These are phyloP conservation scores for Patella pellucida DNA, from an alignment of 2,888 invertebrate genomes.

Conservation along the genomic window DNA sequence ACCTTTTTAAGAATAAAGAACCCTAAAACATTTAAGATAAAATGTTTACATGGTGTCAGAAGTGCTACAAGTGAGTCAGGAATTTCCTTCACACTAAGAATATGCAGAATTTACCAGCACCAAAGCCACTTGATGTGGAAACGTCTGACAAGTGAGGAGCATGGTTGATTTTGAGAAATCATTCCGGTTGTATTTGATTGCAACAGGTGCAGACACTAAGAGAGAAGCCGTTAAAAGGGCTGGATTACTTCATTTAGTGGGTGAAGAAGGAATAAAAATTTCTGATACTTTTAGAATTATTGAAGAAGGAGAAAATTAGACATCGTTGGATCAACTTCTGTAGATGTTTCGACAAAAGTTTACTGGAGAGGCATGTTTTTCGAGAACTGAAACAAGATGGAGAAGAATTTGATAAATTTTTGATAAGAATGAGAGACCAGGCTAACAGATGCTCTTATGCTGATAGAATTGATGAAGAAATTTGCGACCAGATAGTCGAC, in stretches of 20 bases:
- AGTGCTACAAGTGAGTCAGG: not conserved
- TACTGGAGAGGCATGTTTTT: conserved; percentile 11
- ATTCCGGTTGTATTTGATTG: not conserved
- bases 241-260: not conserved
- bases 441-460: not conserved
- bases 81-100: not conserved
- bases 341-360: not conserved
- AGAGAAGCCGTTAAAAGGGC: not conserved
- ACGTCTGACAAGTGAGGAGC: not conserved
- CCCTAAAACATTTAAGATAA: no score
- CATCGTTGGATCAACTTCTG: not conserved
- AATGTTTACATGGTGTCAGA: not conserved
- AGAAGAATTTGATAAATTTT: conserved; percentile 12
- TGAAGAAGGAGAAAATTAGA: not conserved
- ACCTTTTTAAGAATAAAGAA: no score
- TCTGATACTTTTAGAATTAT: conserved; percentile 3
- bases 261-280: not conserved
- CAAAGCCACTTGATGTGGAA: not conserved
- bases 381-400: not conserved
- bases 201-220: not conserved
- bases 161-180: not conserved
- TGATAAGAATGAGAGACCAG: not conserved
- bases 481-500: conserved; percentile 5
- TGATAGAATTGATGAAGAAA: not conserved
- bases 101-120: conserved; percentile 6